Percentiles rank a stretch among this genome's conserved stretches.
These are phyloP conservation scores for Agrotis clavis DNA, from an alignment of 2,888 invertebrate genomes.

Conservation along the genomic window DNA sequence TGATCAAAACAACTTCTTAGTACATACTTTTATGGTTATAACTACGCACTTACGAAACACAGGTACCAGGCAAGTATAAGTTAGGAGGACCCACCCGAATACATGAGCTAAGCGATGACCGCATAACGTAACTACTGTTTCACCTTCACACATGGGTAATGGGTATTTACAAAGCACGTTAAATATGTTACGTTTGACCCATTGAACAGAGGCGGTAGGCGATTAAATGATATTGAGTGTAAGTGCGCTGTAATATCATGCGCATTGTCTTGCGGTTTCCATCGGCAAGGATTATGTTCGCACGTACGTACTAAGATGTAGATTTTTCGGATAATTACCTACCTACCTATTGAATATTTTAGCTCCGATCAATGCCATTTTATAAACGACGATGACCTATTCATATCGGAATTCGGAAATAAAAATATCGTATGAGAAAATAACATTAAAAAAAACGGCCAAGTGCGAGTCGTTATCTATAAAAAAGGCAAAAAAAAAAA, in stretches of 20 bases:
- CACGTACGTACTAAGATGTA: constrained; percentile 44
- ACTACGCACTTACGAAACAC: constrained; percentile 75
- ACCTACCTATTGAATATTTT: constrained; percentile 23
- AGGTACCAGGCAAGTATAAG: constrained; percentile 62
- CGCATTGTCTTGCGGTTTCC: constrained; percentile 67
- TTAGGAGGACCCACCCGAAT: constrained; percentile 76
- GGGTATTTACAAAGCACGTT: constrained; percentile 66
- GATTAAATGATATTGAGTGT: constrained; percentile 67
- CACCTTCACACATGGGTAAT: constrained; percentile 76
- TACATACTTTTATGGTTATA: constrained; percentile 21
- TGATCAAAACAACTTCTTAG: constrained; percentile 29
- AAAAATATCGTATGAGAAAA: constrained; percentile 43
- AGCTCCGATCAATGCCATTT: constrained; percentile 32
- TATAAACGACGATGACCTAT: constrained; percentile 42
- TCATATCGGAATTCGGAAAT: constrained; percentile 30
- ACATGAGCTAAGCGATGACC: constrained; percentile 82
- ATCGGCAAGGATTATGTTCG: constrained; percentile 55
- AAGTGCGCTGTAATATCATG: constrained; percentile 51
- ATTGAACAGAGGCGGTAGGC: constrained; percentile 66
- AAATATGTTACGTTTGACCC: constrained; percentile 62
- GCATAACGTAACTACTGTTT: constrained; percentile 79
- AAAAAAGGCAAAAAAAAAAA: too few species aligned
- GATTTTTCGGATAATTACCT: constrained; percentile 19
- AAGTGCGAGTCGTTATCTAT: too few species aligned
- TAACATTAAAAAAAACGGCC: constrained; percentile 33